These are phyloP conservation scores for Acropora yongei DNA, from an alignment of 64 coral and sea anemone species.

Conservation along the genomic window DNA sequence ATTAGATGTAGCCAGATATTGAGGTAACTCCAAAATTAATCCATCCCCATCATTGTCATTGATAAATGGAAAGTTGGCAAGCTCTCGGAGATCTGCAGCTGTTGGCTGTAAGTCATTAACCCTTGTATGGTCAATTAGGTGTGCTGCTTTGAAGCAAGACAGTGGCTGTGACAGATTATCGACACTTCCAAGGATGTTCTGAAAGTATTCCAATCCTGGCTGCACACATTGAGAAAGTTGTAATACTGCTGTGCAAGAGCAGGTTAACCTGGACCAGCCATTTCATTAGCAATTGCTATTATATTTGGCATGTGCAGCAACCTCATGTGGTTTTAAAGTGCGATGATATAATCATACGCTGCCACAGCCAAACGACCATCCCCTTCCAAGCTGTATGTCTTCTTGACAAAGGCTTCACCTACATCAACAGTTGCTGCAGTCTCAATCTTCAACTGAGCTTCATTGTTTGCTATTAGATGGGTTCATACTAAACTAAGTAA, in stretches of 20 bases:
- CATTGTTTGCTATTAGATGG: conserved; percentile 7
- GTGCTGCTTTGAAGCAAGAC: conserved; percentile 30
- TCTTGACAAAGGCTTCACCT: conserved; percentile 2
- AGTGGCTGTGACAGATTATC: conserved; percentile 14
- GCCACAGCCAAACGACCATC: conserved; percentile 6
- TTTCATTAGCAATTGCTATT: conserved; percentile 1
- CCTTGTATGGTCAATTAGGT: conserved; percentile 1
- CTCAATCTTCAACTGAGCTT: conserved; percentile 13
- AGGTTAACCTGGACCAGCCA: conserved; percentile 22
- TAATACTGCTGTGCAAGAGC: conserved; percentile 16
- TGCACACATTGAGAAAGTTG: conserved; percentile 14
- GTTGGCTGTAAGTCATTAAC: conserved; percentile 23
- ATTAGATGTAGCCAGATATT: conserved; percentile 13
- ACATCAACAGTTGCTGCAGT: not conserved
- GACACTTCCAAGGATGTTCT: conserved; percentile 17
- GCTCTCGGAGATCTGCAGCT: conserved; percentile 17
- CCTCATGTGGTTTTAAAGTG: conserved; percentile 11
- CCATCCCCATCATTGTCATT: conserved; percentile 24
- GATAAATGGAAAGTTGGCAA: conserved; percentile 35
- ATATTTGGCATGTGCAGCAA: conserved; percentile 6
- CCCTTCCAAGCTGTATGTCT: conserved; percentile 11
- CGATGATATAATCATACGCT: conserved; percentile 4
- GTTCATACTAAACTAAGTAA: too few relatives aligned
- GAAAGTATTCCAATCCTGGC: conserved; percentile 23
- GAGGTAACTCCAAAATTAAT: conserved; percentile 11